Conservation (phyloP, 1,140 invertebrate genomes). For the Lepeophtheirus salmonis region DNA sequence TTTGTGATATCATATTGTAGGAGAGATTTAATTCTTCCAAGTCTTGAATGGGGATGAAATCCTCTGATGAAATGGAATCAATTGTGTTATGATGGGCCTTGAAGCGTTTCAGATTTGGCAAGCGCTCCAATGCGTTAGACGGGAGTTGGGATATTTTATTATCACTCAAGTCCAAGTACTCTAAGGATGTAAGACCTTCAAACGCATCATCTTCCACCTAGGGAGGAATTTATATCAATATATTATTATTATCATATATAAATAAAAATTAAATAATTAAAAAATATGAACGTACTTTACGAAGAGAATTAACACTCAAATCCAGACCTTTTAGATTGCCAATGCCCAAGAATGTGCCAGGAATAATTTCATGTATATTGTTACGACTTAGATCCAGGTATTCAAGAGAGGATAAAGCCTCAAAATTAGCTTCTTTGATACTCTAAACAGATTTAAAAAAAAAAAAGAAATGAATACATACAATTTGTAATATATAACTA, state of each 20-base stretch:
- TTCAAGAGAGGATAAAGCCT: slow-evolving; percentile 42
- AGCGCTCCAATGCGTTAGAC: slow-evolving; percentile 46
- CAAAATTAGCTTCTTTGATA: slow-evolving; percentile 45
- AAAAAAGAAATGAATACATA: slow-evolving; percentile 9
- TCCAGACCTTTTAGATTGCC: slow-evolving; percentile 48
- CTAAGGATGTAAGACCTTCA: slow-evolving; percentile 51
- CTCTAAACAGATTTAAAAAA: slow-evolving; percentile 29
- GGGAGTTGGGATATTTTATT: slow-evolving; percentile 70
- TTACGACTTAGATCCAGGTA: slow-evolving; percentile 62
- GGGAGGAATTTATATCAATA: neutral
- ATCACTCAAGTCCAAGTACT: slow-evolving; percentile 58
- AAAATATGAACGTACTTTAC: slow-evolving; percentile 45
- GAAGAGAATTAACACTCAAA: slow-evolving; percentile 59
- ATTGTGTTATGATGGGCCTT: slow-evolving; percentile 69
- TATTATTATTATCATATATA: too few relatives aligned
- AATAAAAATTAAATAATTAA: too few relatives aligned
- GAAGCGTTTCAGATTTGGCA: slow-evolving; percentile 49
- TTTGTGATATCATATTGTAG: slow-evolving; percentile 64
- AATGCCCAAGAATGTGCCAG: slow-evolving; percentile 54
- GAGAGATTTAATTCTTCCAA: slow-evolving; percentile 35
- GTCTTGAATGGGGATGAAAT: slow-evolving; percentile 25
- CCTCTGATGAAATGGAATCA: slow-evolving; percentile 54
- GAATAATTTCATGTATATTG: slow-evolving; percentile 52
- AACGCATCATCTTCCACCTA: slow-evolving; percentile 67
- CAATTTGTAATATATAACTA: neutral